Evolutionary conservation across 2,797 vertebrate genomes (phyloP), one percentile per base, ranked within the genome.

Genomic region (Sebastes goodei): DNA sequence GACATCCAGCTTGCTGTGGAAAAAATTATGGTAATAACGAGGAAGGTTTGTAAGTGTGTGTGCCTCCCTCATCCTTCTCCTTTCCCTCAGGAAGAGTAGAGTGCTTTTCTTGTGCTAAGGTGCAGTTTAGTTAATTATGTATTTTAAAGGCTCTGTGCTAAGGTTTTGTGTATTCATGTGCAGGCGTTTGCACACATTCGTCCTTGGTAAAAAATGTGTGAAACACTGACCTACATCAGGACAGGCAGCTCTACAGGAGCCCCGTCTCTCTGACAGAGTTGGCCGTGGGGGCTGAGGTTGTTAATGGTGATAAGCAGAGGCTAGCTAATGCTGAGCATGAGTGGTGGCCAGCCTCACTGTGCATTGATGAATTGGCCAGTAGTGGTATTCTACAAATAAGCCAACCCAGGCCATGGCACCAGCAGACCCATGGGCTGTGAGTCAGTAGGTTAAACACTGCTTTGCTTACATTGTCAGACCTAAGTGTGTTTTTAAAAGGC

Each of bases 201-300:
- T 60, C 35, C 38, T 76, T 80, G 81, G 76, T 85, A 20, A 30
- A 20, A 27, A 82, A 52, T 10, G 52, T 82, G 71, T 84, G 74
- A 69, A 78, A 86, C 80, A 55, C 81, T 84, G 86, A 90, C 83
- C 88, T 83, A 84, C 7, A 87, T 90, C 67, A 66, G 61, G 10
- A 64, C 73, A 3, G 25, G 59, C 67, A 23, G 60, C 61, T 25
- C 55, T 33, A 20, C 77, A 38, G 38, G 38, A 64, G 76, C 74
- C 27, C 3, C 4, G 71, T 32, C 7, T 32, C 7, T 78, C 55
- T 75, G 30, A 29, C 21, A 14, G 73, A 63, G 56, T 3, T 11
- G 57, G 67, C 69, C 49, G 25, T 1, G 11, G 52, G 52, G 83
- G 56, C 70, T 66, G 7, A 7, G 25, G 30, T 74, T 74, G 32